These are phyloP conservation scores for Tridacna gigas DNA, from an alignment of 2,888 invertebrate genomes.

Conservation along the genomic window DNA sequence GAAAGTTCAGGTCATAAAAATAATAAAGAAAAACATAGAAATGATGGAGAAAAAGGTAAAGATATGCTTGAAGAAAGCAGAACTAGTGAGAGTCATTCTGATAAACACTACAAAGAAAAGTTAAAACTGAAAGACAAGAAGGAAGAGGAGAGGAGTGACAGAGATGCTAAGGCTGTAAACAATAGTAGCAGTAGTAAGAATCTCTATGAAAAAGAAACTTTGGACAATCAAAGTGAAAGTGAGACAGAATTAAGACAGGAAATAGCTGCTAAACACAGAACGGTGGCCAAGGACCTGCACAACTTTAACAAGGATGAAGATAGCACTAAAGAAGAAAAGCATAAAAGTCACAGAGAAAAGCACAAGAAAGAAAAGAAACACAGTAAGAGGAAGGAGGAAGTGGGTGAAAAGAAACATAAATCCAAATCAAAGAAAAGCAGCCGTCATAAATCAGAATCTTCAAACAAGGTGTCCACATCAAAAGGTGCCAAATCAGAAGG, in stretches of 20 bases:
- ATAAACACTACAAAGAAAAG: not conserved
- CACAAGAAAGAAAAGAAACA: slow-evolving; percentile 28
- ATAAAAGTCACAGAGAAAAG: not conserved
- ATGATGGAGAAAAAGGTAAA: not conserved
- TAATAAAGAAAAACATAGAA: not conserved
- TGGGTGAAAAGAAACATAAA: slow-evolving; percentile 6
- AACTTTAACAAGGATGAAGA: not conserved
- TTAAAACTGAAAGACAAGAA: not conserved
- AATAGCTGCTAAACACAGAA: no score
- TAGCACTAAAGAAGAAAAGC: not conserved
- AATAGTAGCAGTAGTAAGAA: not conserved
- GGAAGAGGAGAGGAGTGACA: not conserved
- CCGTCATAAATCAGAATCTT: slow-evolving; percentile 4
- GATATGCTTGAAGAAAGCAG: not conserved
- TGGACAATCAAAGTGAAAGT: not conserved
- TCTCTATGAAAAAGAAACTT: not conserved
- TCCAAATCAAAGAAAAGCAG: slow-evolving; percentile 39
- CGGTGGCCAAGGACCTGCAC: no score
- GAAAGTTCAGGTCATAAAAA: not conserved
- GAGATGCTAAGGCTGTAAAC: not conserved
- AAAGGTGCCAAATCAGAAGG: slow-evolving; percentile 28
- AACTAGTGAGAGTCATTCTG: not conserved
- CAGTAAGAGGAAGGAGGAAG: slow-evolving; percentile 13
- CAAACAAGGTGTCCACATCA: slow-evolving; percentile 20
- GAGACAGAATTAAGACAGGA: not conserved